Evolutionary conservation across 2,797 vertebrate genomes (phyloP), one percentile per base, ranked within the genome.

Genomic region (Tolypeutes matacus): DNA sequence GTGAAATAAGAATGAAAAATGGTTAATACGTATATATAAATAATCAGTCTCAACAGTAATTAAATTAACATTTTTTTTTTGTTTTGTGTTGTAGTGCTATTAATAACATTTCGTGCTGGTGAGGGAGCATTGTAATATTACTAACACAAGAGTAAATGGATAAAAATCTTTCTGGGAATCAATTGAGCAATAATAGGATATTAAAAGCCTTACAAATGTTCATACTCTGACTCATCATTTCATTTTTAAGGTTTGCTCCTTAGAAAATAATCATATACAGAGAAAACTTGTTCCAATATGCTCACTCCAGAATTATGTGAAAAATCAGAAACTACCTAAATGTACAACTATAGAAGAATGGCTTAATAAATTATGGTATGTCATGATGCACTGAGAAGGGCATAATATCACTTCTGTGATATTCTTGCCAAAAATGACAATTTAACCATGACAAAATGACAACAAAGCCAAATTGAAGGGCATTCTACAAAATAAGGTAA

Each of bases 1-100:
- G 49, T 36, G 25, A 87, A 87, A 67, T 67, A 20, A 84, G 85
- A 95, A 78, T 49, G 39, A 62, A 89, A 94, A 85, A 39, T 39
- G 39, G 60, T 60, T 67, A 77, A 42, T 53, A 34, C 60, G 70
- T 42, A 53, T 58, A 82, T 62, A 39, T 39, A 92, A 42, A 83
- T 73, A 56, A 84, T 21, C 67, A 65, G 36, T 21, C 29, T 67
- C 39, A 9, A 80, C 2, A 80, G n/a, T 85, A 58, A 85, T 67
- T 58, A 93, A 80, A 85, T 89, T 56, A 85, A 46, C 67, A 67
- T 46, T 8, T 46, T 46, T 46, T 46, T 39, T 77, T 60, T 51
- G 25, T 36, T 58, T 18, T 82, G 60, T 56, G 23, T 67, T 88
- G 51, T 46, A 46, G 42, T 53, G 15, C 51, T 53, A 53, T 84